phyloP scores from a whole-genome alignment of 2,797 vertebrate genomes.

The Oreochromis mossambicus region DNA sequence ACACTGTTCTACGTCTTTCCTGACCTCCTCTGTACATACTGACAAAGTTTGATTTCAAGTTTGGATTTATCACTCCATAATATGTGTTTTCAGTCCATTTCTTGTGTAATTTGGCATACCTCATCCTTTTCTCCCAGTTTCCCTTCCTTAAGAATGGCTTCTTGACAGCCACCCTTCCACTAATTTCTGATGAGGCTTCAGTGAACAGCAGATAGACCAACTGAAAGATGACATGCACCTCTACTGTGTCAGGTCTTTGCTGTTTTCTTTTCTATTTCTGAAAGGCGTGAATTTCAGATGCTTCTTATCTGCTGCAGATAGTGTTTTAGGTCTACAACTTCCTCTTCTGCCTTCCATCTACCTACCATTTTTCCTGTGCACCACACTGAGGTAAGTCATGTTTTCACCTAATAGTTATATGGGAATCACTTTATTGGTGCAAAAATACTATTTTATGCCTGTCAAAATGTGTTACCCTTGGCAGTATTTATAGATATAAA shows the following conservation, averaged over 20 bases:
- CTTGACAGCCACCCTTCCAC: background rate
- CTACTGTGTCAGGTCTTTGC: background rate
- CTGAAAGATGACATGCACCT: background rate
- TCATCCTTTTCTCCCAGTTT: accelerated
- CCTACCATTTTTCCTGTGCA: background rate
- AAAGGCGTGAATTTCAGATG: background rate
- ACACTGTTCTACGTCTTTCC: background rate
- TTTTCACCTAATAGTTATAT: background rate
- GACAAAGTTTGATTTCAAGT: background rate
- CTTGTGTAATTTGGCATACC: background rate
- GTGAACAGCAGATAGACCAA: background rate
- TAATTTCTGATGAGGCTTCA: background rate
- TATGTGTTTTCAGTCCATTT: background rate
- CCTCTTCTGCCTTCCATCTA: background rate
- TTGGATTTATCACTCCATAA: background rate
- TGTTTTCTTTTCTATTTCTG: background rate
- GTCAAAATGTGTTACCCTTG: background rate
- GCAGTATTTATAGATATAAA: background rate
- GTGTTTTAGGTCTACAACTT: background rate
- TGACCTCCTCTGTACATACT: background rate
- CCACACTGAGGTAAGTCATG: background rate
- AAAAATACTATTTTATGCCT: background rate
- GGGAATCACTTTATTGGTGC: background rate
- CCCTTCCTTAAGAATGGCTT: background rate
- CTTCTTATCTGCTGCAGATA: background rate